phyloP scores from a whole-genome alignment of 2,888 invertebrate genomes.

The Neuroscelio doddi region DNA sequence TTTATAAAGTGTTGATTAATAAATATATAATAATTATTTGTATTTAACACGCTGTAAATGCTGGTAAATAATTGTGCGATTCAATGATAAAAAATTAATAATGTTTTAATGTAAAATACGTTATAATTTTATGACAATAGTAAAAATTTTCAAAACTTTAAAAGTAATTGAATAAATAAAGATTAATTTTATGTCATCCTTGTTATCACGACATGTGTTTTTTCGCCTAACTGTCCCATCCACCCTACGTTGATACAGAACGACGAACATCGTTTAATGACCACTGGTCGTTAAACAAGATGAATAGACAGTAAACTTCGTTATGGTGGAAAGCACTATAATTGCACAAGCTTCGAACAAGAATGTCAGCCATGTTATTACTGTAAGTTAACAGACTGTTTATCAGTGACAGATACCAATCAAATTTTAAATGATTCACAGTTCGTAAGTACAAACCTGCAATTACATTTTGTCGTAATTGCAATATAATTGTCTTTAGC shows the following conservation, averaged over 20 bases:
- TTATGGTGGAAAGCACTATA: conserved; percentile 8
- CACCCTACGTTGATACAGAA: background rate
- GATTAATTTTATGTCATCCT: background rate
- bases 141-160: background rate
- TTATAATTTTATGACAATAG: background rate
- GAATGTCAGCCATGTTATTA: conserved; percentile 2
- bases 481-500: no score
- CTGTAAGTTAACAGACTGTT: conserved; percentile 4
- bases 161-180: no score
- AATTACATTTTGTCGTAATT: no score
- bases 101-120: no score
- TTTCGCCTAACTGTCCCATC: background rate
- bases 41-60: background rate
- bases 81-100: background rate
- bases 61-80: background rate
- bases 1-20: no score
- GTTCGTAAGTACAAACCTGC: no score
- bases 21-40: no score
- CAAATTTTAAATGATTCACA: background rate
- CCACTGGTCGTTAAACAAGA: conserved; percentile 7
- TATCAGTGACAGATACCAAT: background rate
- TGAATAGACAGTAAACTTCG: conserved; percentile 12
- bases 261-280: conserved; percentile 7
- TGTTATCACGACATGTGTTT: conserved; percentile 3
- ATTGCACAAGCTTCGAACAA: background rate